These are phyloP conservation scores for Acyrthosiphon pisum DNA, from an alignment of 1,140 invertebrate species.

Conservation along the genomic window DNA sequence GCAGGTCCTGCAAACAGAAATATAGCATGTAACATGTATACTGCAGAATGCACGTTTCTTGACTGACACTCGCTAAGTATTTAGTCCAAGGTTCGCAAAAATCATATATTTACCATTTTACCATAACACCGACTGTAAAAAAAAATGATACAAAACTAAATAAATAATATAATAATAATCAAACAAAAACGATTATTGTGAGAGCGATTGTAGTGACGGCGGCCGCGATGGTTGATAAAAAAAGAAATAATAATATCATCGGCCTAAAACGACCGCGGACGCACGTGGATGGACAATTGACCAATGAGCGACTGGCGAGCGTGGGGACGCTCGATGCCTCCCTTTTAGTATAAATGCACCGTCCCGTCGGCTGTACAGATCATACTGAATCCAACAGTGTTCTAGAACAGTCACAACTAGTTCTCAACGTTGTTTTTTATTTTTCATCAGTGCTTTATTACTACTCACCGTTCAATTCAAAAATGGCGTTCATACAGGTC, in stretches of 20 bases:
- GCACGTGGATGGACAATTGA: conserved; percentile 31
- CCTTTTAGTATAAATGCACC: conserved; percentile 46
- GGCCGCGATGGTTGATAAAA: not conserved
- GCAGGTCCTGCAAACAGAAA: not conserved
- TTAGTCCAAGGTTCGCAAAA: conserved; percentile 40
- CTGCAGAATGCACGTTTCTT: not conserved
- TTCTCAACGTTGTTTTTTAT: conserved; percentile 13
- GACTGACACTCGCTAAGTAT: not conserved
- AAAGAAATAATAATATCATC: conserved; percentile 20
- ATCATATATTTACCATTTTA: not conserved
- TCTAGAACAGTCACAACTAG: conserved; percentile 39
- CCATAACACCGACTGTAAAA: not conserved
- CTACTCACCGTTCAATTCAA: not conserved
- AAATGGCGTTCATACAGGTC: conserved; percentile 55
- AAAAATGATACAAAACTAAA: not conserved
- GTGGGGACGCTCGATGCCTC: not conserved
- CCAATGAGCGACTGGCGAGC: conserved; percentile 20
- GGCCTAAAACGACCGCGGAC: conserved; percentile 38
- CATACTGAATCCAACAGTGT: conserved; percentile 46
- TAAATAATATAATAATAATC: conserved; percentile 30
- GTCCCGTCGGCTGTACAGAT: not conserved
- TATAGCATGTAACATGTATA: not conserved
- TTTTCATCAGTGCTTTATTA: not conserved
- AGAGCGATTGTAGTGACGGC: not conserved
- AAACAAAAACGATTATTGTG: conserved; percentile 41